phyloP scores from a whole-genome alignment of 2,113 vertebrate genomes.

The Nyctibius bracteatus region DNA sequence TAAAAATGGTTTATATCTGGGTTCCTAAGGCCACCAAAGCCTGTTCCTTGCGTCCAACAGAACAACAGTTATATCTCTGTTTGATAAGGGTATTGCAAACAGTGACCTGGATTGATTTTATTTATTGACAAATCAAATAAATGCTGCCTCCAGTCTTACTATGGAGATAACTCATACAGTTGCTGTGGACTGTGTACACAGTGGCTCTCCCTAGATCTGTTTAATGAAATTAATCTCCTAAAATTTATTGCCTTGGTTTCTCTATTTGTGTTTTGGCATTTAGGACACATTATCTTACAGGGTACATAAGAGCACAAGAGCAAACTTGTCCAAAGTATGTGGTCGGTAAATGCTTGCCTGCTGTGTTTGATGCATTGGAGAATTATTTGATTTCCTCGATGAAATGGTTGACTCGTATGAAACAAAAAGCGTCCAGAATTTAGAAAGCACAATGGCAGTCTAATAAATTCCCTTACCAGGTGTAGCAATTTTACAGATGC shows the following conservation, averaged over 20 bases:
- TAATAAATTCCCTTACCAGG: background rate
- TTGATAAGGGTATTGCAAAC: background rate
- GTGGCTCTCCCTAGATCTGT: background rate
- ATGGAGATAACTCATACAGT: background rate
- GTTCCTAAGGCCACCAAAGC: background rate
- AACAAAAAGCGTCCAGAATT: background rate
- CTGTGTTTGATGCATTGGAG: background rate
- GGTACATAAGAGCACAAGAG: conserved; percentile 7
- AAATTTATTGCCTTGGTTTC: conserved; percentile 1
- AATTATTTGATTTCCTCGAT: background rate
- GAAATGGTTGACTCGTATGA: background rate
- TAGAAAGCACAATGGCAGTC: background rate
- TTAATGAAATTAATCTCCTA: background rate
- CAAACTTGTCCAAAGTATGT: background rate
- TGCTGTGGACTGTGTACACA: background rate
- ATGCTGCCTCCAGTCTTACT: background rate
- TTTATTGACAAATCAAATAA: background rate
- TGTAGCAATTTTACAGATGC: background rate
- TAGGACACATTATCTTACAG: background rate
- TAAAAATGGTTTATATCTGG: background rate
- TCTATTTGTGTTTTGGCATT: background rate
- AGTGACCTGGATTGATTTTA: background rate
- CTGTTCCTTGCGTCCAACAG: background rate
- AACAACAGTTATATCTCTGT: background rate
- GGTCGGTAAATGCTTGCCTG: background rate